Evolutionary conservation across 2,113 vertebrate species (phyloP), one percentile per base, ranked within the genome.

Genomic region (Morphnarchus princeps): DNA sequence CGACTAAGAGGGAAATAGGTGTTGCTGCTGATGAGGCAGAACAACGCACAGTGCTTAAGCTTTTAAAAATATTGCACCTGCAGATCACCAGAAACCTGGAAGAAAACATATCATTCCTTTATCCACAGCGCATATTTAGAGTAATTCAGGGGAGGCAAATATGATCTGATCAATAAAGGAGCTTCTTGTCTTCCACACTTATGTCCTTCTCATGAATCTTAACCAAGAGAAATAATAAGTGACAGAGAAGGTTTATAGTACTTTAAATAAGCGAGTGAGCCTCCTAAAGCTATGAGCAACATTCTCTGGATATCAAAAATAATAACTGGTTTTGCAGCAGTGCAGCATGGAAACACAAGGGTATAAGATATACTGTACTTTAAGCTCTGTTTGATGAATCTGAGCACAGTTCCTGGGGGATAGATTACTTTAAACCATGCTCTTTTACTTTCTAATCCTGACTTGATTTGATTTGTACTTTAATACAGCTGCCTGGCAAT

Each of bases 361-460:
- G 97, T 97, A 98, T 98, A 98, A 98, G 96, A 98, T 99, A 98
- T 98, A 98, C 98, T 98, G 98, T 98, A 98, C 98, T 98, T 98
- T 98, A 98, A 99, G 98, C 98, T 98, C 98, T 98, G 98, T 99
- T 99, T 99, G 98, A 99, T 99, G 98, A 99, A 99, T 98, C 98
- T 98, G 98, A 98, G 98, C 98, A 98, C 98, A 98, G 98, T 98
- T 98, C 98, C 98, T 98, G 98, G 97, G 98, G 98, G 98, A 99
- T 98, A 99, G 98, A 99, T 99, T 98, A 99, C 98, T 98, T 98
- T 99, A 99, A 99, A 99, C 97, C 98, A 97, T 98, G 98, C 98
- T 98, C 98, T 99, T 99, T 99, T 99, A 98, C 98, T 99, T 98
- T 98, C 98, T 99, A 99, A 99, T 99, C 98, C 98, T 98, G 98